Evolutionary conservation across 2,113 vertebrate genomes (phyloP).

Genomic region (Elaphurus davidianus): DNA sequence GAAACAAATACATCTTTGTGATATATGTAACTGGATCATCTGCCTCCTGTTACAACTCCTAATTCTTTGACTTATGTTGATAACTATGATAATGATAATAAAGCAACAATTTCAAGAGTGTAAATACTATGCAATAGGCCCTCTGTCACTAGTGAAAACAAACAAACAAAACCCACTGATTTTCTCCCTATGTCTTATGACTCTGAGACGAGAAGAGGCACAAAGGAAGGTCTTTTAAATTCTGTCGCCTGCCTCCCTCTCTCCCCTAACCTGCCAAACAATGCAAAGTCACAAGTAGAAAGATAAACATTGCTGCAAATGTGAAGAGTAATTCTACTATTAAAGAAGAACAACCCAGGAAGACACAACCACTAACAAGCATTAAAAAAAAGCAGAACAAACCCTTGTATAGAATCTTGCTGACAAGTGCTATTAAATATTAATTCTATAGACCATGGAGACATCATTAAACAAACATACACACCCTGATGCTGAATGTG

Average conservation of each 20-base stretch:
- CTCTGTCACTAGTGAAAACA: not conserved
- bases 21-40: not conserved
- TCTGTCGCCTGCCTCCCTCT: not conserved
- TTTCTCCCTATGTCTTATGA: not conserved
- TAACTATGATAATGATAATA: not conserved
- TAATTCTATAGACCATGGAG: constrained; percentile 85
- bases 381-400: constrained; percentile 67
- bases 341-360: constrained; percentile 36
- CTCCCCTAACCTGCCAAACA: not conserved
- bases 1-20: not conserved
- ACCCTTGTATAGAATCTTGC: constrained; percentile 81
- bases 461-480: constrained; percentile 83
- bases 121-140: not conserved
- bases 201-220: not conserved
- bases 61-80: not conserved
- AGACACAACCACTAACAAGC: constrained; percentile 77
- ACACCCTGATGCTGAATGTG: constrained; percentile 62
- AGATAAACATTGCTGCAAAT: not conserved
- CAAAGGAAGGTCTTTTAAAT: not conserved
- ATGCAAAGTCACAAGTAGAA: not conserved
- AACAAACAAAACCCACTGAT: not conserved
- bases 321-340: constrained; percentile 52
- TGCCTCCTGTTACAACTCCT: not conserved
- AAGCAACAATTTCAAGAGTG: not conserved
- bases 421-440: constrained; percentile 89